Percentiles rank a stretch among this genome's conserved stretches.
Evolutionary conservation across 2,797 vertebrate species (phyloP).

Genomic region (Leptoclinus maculatus): DNA sequence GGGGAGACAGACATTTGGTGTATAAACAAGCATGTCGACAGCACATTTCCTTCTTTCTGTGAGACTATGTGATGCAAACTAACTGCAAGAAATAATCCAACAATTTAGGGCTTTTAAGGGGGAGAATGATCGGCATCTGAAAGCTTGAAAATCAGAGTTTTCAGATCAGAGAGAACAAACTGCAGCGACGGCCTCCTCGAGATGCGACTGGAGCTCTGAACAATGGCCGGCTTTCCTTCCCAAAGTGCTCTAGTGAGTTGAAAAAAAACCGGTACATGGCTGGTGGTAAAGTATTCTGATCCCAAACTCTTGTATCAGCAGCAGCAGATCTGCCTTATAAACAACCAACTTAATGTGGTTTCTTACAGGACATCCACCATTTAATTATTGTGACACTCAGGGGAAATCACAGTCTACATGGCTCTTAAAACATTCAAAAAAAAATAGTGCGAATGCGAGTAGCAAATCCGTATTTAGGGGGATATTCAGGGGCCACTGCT

Average conservation of each 20-base stretch:
- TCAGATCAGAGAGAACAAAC: constrained; percentile 30
- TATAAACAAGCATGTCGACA: constrained; percentile 14
- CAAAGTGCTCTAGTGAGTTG: constrained; percentile 37
- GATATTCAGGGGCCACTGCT: constrained; percentile 39
- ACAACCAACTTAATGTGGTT: constrained; percentile 22
- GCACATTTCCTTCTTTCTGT: constrained; percentile 3
- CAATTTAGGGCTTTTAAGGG: background rate
- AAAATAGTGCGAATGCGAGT: constrained; percentile 35
- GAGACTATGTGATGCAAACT: constrained; percentile 22
- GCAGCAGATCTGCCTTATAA: constrained; percentile 38
- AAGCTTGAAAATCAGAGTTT: background rate
- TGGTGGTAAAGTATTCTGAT: constrained; percentile 47
- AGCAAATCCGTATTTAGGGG: constrained; percentile 55
- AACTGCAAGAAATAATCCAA: constrained; percentile 18
- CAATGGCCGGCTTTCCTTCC: constrained; percentile 50
- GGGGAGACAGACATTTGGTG: constrained; percentile 10
- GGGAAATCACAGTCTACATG: constrained; percentile 6
- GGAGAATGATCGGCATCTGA: background rate
- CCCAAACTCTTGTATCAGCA: constrained; percentile 33
- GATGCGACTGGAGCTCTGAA: constrained; percentile 40
- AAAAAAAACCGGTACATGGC: constrained; percentile 49
- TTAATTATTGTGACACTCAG: constrained; percentile 35
- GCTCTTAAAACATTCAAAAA: constrained; percentile 33
- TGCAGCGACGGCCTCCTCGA: constrained; percentile 35
- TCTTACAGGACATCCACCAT: constrained; percentile 18